Percentiles rank a stretch among this genome's conserved stretches.
Conservation (phyloP, 2,888 invertebrate genomes). For the Heliconius sara region DNA sequence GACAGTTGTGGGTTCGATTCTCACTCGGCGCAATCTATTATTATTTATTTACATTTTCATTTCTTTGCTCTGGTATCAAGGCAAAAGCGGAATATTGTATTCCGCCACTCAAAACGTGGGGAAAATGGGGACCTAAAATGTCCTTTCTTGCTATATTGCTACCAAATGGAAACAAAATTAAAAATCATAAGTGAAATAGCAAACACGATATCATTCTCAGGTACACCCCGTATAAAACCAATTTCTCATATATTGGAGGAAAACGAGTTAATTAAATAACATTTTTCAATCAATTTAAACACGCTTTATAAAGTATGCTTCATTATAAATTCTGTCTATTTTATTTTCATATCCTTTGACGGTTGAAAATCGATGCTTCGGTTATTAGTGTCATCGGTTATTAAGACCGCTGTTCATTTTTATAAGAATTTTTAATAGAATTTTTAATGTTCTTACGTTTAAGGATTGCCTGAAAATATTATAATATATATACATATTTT, state of each 20-base stretch:
- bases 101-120: too few species aligned
- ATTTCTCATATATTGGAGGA: background rate
- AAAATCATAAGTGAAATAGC: background rate
- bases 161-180: background rate
- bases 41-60: too few species aligned
- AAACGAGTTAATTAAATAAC: background rate
- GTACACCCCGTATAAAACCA: background rate
- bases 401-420: constrained; percentile 12
- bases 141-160: background rate
- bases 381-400: constrained; percentile 16
- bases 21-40: too few species aligned
- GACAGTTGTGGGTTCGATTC: too few species aligned
- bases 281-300: constrained; percentile 12
- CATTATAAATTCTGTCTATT: background rate
- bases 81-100: too few species aligned
- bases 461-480: background rate
- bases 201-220: background rate
- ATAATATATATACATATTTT: too few species aligned
- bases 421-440: background rate
- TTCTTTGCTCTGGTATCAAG: too few species aligned
- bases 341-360: constrained; percentile 19
- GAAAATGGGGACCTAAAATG: too few species aligned
- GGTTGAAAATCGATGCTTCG: constrained; percentile 1
- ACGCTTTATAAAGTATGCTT: background rate
- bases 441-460: background rate